phyloP scores from a whole-genome alignment of 2,113 vertebrate genomes.

The Setophaga kirtlandii region DNA sequence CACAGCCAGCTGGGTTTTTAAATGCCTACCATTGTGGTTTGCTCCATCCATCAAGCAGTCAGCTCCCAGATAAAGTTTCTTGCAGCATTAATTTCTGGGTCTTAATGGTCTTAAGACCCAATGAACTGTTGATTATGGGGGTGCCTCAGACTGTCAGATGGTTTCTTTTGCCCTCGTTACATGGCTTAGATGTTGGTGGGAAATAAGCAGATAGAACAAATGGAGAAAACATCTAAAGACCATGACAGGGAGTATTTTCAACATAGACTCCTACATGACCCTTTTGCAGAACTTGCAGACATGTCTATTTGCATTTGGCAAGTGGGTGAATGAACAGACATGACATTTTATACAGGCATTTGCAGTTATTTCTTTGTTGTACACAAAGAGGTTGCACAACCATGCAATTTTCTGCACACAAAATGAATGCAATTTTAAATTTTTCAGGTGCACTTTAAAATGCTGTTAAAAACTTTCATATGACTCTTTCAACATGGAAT shows the following conservation, averaged over 20 bases:
- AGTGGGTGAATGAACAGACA: slow-evolving; percentile 18
- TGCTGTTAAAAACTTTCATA: slow-evolving; percentile 26
- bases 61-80: slow-evolving; percentile 35
- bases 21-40: slow-evolving; percentile 24
- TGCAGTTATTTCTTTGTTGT: not conserved
- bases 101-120: slow-evolving; percentile 13
- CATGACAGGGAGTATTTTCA: not conserved
- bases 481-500: slow-evolving; percentile 57
- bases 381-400: not conserved
- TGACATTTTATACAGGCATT: slow-evolving; percentile 13
- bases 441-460: slow-evolving; percentile 45
- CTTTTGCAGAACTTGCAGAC: not conserved
- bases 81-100: not conserved
- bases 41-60: slow-evolving; percentile 3
- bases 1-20: not conserved
- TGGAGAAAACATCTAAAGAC: slow-evolving; percentile 16
- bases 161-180: not conserved
- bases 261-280: not conserved
- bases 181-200: not conserved
- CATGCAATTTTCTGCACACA: not conserved
- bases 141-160: not conserved
- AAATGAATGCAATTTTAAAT: not conserved
- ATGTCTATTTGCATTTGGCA: slow-evolving; percentile 39
- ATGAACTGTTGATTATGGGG: not conserved
- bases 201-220: slow-evolving; percentile 5